A percentile compares a stretch with the other conserved stretches of the same genome.
phyloP scores from a whole-genome alignment of 1,140 invertebrate species.

The Drosophila cardini region DNA sequence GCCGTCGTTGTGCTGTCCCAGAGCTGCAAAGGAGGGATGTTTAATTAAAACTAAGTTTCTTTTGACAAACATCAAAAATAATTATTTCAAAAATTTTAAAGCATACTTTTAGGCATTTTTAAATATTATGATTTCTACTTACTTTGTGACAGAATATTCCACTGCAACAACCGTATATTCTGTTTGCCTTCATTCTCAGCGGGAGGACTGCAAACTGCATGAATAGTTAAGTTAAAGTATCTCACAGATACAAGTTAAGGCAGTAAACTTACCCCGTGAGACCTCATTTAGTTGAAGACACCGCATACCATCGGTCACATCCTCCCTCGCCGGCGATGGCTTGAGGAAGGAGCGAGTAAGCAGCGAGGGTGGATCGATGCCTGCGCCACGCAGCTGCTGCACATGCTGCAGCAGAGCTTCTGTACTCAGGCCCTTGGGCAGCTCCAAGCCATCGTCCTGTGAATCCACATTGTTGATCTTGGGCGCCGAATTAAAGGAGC shows the following conservation, averaged over 20 bases:
- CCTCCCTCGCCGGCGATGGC: conserved; percentile 45
- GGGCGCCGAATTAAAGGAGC: conserved; percentile 89
- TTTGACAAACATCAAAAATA: too few species aligned
- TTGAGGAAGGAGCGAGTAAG: conserved; percentile 73
- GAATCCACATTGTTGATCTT: conserved; percentile 88
- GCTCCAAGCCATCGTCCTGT: conserved; percentile 87
- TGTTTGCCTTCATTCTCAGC: conserved; percentile 50
- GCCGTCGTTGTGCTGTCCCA: conserved; percentile 90
- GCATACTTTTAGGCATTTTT: not conserved
- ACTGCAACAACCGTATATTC: conserved; percentile 89
- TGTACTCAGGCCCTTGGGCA: conserved; percentile 85
- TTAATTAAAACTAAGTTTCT: not conserved
- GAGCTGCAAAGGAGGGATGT: conserved; percentile 85
- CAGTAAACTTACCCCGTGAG: conserved; percentile 62
- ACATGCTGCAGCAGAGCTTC: conserved; percentile 86
- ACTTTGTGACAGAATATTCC: conserved; percentile 92
- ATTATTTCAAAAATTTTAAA: conserved; percentile 1
- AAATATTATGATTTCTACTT: conserved; percentile 51
- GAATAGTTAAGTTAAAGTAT: not conserved
- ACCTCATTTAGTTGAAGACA: conserved; percentile 85
- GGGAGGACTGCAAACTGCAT: conserved; percentile 67
- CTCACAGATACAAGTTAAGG: not conserved
- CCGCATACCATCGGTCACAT: conserved; percentile 83
- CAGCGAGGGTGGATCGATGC: conserved; percentile 63
- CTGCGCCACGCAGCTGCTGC: conserved; percentile 70